Conservation (phyloP, 2,113 vertebrate species). For the Oryctolagus cuniculus region DNA sequence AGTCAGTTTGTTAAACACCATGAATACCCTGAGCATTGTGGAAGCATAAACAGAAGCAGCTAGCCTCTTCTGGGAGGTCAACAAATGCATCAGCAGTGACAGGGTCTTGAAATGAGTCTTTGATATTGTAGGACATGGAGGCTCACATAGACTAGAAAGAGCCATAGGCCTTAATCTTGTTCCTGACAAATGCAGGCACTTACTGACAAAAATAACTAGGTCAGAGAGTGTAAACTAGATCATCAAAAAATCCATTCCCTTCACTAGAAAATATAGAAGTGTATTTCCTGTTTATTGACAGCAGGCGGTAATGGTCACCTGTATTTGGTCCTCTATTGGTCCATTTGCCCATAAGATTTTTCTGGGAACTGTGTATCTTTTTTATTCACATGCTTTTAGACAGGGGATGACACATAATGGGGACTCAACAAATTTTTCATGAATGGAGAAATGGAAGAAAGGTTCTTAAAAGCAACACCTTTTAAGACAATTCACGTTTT, state of each 20-base stretch:
- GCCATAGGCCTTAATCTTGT: not conserved
- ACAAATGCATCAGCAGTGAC: not conserved
- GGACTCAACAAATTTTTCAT: not conserved
- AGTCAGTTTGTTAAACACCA: not conserved
- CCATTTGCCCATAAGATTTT: not conserved
- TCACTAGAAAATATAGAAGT: not conserved
- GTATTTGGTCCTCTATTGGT: not conserved
- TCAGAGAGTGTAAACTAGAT: not conserved
- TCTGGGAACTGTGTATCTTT: not conserved
- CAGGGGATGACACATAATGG: too few species aligned
- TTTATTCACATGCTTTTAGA: not conserved
- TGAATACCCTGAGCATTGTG: not conserved
- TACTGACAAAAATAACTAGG: constrained; percentile 2
- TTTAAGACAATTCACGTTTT: not conserved
- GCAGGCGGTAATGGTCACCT: not conserved
- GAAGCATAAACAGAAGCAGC: not conserved
- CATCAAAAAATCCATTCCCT: not conserved
- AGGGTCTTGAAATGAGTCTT: not conserved
- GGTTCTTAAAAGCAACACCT: not conserved
- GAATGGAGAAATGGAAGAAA: not conserved
- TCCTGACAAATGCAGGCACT: not conserved
- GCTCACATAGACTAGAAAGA: not conserved
- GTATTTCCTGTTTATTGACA: not conserved
- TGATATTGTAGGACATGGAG: not conserved
- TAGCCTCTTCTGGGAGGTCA: not conserved